Base-by-base conservation (phyloP, 2,797 vertebrate species). In the Adrianichthys oophorus region DNA sequence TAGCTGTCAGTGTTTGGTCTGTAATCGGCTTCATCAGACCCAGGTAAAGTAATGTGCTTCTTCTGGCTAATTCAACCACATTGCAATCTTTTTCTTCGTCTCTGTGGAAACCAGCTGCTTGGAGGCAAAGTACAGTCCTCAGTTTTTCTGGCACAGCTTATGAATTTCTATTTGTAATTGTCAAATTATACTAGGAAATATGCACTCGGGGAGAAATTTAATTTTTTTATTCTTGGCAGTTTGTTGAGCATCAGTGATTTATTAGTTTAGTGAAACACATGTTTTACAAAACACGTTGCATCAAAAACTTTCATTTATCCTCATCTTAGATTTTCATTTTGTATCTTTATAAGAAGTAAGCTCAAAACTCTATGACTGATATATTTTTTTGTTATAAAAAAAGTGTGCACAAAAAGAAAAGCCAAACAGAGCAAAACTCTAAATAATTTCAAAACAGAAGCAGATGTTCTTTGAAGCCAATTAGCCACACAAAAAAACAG, bases 381-480 rank as follows among this genome's bases (percentile, higher is more conserved):
- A 41, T 51, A 13, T 18, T 47, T 46, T 46, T 66, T 21, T 10
- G 17, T 37, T 12, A 37, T 37, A 37, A 4, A 37, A 32, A 12
- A 37, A 26, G 26, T 26, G 10, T 12, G 32, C 32, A 4, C 10
- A 37, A 37, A 37, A 37, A 12, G 32, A 37, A 32, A 68, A 68
- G 68, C 75, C 75, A 76, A 79, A 64, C 64, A 46, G 56, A 71
- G 74, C 78, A 57, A 77, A 80, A 58, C 63, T 77, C 81, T 78
- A 85, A 37, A 37, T 37, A 37, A 37, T 37, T 37, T 4, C 10
- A 37, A n/a, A 87, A 76, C 82, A 68, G 68, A 78, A 87, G 86
- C 89, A 90, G 85, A 88, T 91, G 89, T 89, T 88, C 73, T 77
- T 41, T 64, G 60, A 68, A 62, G 81, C 86, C 82, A 91, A 90